Percentiles rank a stretch among this genome's conserved stretches.
These are phyloP conservation scores for Eubasilissa regina DNA, from an alignment of 1,140 invertebrate species.

Conservation along the genomic window DNA sequence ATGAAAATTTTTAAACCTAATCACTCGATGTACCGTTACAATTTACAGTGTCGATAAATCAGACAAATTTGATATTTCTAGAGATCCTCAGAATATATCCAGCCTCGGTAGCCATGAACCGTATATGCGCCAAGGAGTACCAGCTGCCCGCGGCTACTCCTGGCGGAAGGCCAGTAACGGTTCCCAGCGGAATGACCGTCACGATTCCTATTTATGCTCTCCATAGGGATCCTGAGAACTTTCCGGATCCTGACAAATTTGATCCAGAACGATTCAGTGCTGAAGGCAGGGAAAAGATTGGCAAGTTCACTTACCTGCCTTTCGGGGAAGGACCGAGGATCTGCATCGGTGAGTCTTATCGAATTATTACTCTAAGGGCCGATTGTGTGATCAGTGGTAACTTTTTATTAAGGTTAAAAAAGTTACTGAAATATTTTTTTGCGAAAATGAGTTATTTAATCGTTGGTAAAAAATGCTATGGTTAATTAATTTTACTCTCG, in stretches of 20 bases:
- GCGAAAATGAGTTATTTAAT: no score
- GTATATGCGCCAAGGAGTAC: slow-evolving; percentile 39
- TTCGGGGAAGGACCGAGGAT: slow-evolving; percentile 73
- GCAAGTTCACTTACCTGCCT: slow-evolving; percentile 69
- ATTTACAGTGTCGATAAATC: background rate
- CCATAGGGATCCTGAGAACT: slow-evolving; percentile 68
- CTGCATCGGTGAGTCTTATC: slow-evolving; percentile 63
- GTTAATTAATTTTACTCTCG: no score
- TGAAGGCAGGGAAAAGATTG: slow-evolving; percentile 63
- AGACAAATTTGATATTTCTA: slow-evolving; percentile 19
- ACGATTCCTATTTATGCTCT: slow-evolving; percentile 60
- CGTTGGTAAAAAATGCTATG: no score
- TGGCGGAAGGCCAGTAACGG: background rate
- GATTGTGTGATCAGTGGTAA: no score
- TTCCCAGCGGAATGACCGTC: slow-evolving; percentile 58
- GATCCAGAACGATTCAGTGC: slow-evolving; percentile 75
- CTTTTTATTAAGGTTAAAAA: no score
- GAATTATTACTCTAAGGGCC: no score
- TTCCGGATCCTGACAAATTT: slow-evolving; percentile 74
- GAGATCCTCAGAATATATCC: slow-evolving; percentile 47
- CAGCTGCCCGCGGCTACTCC: slow-evolving; percentile 19
- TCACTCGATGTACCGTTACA: no score
- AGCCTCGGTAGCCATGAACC: slow-evolving; percentile 5
- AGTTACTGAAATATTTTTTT: no score
- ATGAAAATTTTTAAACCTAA: no score